phyloP scores from a whole-genome alignment of 2,113 vertebrate genomes.

The human (Homo sapiens) region GRCh38 chr21:43197001-43197500 shows the following conservation, averaged over 20 bases:
- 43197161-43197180: not conserved
- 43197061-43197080: rapidly evolving
- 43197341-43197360: not conserved
- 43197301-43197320: not conserved
- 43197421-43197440: not conserved
- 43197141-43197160: not conserved
- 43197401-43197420: not conserved
- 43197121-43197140: not conserved
- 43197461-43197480: too few species aligned
- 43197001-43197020: not conserved
- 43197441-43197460: rapidly evolving
- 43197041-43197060: not conserved
- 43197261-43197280: not conserved
- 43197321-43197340: rapidly evolving
- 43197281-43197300: not conserved
- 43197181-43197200: not conserved
- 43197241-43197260: not conserved
- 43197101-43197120: not conserved
- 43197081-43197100: rapidly evolving
- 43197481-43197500: not conserved
- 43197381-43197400: not conserved
- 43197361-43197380: not conserved
- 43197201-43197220: not conserved
- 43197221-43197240: not conserved
- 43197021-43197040: too few species aligned